Evolutionary conservation across 2,797 vertebrate genomes (phyloP), one percentile per base, ranked within the genome.

Genomic region (Harpagifer antarcticus): DNA sequence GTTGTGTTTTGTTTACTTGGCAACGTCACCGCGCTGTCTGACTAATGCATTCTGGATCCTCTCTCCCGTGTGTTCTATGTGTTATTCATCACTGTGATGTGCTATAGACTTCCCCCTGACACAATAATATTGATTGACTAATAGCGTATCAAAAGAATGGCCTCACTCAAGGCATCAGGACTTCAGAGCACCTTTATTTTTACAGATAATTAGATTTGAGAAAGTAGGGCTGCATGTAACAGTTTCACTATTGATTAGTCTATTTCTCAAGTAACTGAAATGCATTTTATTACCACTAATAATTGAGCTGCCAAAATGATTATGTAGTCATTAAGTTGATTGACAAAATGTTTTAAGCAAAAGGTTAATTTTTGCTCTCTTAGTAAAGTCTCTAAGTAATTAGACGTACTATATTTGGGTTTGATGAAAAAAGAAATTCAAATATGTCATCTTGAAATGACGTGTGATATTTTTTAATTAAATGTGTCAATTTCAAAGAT

Each of bases 1-100:
- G 92, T 87, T 88, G 75, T 81, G 84, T 89, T 91, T 90, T 93
- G 88, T 94, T 92, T 91, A 91, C 86, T 94, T 91, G 90, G 90
- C 92, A 93, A 86, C 80, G 85, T 89, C 87, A 90, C 81, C 81
- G 66, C 12, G 55, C 76, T 81, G 90, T 88, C 87, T 89, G 91
- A 92, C 89, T 90, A 91, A 93, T 89, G 89, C 89, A 84, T 88
- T 91, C 88, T 85, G 79, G 86, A 89, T 87, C 70, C 86, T 90
- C 83, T 94, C 90, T 92, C 86, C 42, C 83, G 72, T 87, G 87
- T 70, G 86, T 87, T 90, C 74, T 78, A 91, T 93, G 92, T 92
- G 91, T 86, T 90, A 92, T 89, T 91, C 88, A 93, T 89, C 52
- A 75, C 50, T 79, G 84, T 85, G 85, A 84, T 89, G 84, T 86